Conservation (phyloP, 2,113 vertebrate species). For the Guaruba guarouba region DNA sequence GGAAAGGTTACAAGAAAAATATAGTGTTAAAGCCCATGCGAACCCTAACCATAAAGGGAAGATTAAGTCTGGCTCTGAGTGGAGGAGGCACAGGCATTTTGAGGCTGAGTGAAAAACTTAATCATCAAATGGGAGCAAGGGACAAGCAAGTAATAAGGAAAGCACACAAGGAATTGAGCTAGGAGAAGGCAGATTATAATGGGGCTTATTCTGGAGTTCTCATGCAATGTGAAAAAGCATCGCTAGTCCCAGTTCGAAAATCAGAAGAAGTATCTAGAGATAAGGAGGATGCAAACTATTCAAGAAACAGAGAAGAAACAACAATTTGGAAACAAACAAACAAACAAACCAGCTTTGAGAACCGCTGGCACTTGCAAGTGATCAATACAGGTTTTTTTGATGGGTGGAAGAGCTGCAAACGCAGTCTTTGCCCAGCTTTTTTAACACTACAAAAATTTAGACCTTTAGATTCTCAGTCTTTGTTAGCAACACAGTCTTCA, state of each 20-base stretch:
- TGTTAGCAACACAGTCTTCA: not conserved
- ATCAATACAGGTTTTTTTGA: not conserved
- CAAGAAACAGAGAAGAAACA: not conserved
- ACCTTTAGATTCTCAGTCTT: not conserved
- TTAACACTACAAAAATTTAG: not conserved
- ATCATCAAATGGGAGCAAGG: not conserved
- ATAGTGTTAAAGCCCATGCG: not conserved
- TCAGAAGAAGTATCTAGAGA: not conserved
- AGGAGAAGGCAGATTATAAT: not conserved
- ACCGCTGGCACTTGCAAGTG: not conserved
- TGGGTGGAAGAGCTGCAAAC: not conserved
- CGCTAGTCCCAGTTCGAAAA: not conserved
- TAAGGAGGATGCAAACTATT: not conserved
- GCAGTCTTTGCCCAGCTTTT: not conserved
- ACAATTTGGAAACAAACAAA: not conserved
- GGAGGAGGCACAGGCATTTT: not conserved
- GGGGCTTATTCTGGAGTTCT: not conserved
- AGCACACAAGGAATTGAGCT: not conserved
- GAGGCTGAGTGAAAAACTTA: not conserved
- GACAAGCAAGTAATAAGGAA: not conserved
- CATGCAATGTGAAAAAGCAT: not conserved
- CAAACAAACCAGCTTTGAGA: not conserved
- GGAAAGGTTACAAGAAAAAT: constrained; percentile 34
- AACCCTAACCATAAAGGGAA: not conserved
- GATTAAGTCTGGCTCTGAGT: not conserved